Evolutionary conservation across 2,888 invertebrate genomes (phyloP), one percentile per base, ranked within the genome.

Genomic region (Oligia fasciuncula): DNA sequence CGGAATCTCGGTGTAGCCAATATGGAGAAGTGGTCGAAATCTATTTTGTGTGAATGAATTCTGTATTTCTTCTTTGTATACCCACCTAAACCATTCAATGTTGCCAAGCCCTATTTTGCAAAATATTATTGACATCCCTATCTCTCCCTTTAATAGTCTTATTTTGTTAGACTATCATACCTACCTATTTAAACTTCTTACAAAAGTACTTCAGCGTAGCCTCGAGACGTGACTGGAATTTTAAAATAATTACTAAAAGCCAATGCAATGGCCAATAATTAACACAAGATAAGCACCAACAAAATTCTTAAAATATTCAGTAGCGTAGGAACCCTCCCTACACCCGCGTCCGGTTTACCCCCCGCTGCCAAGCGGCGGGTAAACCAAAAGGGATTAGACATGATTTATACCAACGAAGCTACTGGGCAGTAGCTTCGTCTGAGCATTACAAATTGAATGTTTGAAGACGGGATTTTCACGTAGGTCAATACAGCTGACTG

Each of bases 241-340:
- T 70, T 35, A 35, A 84, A 70, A 54, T 78, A 46, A 49, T 29
- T 40, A 46, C 17, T 17, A 8, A 54, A 14, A 67, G 14, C 19
- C 54, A 79, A 71, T 79, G 23, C 13, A 65, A 29, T 14, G 49
- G 23, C 40, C 29, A 49, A 79, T 54, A 65, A 66, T 78, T 8
- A 65, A 51, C 40, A 54, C 14, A 73, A 40, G 43, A 43, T 62
- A 76, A 76, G 3, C 49, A 60, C 35, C 29, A 54, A 60, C 43
- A 71, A 57, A 71, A 57, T 46, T 63, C 49, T 14, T 83, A 66
- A 86, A 78, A 72, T 86, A 83, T 84, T 74, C 49, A 74, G 49
- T 69, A 19, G 46, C 49, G 70, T 63, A 51, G 29, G n/a, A 35
- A 60, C 66, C 77, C 70, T 66, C 43, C 29, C 46, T 46, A 46